phyloP scores from a whole-genome alignment of 2,888 invertebrate species.

The Drosophila limbata region DNA sequence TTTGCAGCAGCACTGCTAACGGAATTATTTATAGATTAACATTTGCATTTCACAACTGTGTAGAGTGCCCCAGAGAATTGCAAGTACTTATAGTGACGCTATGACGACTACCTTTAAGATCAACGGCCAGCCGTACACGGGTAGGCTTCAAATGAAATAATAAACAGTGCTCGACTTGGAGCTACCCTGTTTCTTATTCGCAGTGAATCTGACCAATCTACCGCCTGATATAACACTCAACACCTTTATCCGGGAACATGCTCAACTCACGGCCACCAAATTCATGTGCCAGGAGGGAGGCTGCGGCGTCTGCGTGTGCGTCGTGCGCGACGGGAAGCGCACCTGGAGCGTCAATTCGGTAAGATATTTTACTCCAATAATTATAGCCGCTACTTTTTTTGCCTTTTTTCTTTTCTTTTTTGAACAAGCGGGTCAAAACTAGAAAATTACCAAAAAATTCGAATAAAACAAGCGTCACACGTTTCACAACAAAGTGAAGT shows the following conservation, averaged over 20 bases:
- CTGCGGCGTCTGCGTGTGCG: constrained; percentile 88
- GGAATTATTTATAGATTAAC: constrained; percentile 35
- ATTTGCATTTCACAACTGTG: neutral
- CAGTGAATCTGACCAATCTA: constrained; percentile 81
- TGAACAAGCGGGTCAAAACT: no score
- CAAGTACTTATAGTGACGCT: neutral
- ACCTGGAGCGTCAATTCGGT: constrained; percentile 88
- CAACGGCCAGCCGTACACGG: constrained; percentile 70
- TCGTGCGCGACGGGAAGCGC: constrained; percentile 85
- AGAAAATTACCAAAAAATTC: no score
- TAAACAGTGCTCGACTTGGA: neutral
- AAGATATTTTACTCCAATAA: constrained; percentile 8
- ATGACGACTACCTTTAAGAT: constrained; percentile 78
- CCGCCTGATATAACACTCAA: constrained; percentile 87
- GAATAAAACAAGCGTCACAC: no score
- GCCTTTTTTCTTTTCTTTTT: no score
- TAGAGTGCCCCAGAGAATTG: neutral
- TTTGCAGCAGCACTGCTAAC: constrained; percentile 4
- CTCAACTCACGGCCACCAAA: constrained; percentile 88
- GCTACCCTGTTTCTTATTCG: neutral
- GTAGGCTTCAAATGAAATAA: constrained; percentile 46
- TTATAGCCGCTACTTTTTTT: no score
- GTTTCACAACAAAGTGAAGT: no score
- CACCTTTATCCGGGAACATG: constrained; percentile 87
- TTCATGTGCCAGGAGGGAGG: constrained; percentile 90